Conservation (phyloP, 1,140 invertebrate species). For the Palaemon carinicauda region DNA sequence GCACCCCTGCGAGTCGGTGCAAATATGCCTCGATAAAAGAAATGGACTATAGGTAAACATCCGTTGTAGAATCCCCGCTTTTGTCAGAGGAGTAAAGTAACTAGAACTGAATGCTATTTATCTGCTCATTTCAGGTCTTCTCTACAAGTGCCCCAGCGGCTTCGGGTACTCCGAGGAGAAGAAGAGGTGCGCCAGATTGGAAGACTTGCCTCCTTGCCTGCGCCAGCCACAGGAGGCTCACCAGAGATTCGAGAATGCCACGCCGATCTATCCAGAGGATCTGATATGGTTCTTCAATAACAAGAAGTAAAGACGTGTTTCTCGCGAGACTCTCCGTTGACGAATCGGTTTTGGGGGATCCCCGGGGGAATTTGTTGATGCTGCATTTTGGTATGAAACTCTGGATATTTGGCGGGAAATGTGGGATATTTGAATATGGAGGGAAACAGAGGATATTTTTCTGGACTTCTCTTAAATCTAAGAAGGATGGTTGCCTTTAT, state of each 20-base stretch:
- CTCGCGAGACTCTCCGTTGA: neutral
- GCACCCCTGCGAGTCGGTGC: no score
- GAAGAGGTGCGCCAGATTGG: constrained; percentile 75
- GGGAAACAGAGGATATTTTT: no score
- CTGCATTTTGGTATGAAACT: no score
- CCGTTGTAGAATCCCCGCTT: neutral
- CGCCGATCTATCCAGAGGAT: constrained; percentile 25
- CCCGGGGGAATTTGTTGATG: no score
- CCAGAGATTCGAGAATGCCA: constrained; percentile 25
- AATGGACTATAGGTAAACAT: no score
- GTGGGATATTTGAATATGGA: no score
- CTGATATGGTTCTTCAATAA: constrained; percentile 52
- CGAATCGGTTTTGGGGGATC: no score
- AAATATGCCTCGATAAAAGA: no score
- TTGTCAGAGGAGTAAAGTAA: neutral
- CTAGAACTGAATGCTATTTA: neutral
- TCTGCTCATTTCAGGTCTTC: constrained; percentile 66
- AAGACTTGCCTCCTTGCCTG: constrained; percentile 71
- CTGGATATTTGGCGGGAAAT: no score
- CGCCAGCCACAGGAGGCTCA: constrained; percentile 30
- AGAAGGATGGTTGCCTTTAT: no score
- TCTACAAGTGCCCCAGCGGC: constrained; percentile 79
- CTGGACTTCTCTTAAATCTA: no score
- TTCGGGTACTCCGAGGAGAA: constrained; percentile 81
- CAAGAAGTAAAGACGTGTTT: neutral